phyloP scores from a whole-genome alignment of 1,140 invertebrate species.

The Drosophila tani region DNA sequence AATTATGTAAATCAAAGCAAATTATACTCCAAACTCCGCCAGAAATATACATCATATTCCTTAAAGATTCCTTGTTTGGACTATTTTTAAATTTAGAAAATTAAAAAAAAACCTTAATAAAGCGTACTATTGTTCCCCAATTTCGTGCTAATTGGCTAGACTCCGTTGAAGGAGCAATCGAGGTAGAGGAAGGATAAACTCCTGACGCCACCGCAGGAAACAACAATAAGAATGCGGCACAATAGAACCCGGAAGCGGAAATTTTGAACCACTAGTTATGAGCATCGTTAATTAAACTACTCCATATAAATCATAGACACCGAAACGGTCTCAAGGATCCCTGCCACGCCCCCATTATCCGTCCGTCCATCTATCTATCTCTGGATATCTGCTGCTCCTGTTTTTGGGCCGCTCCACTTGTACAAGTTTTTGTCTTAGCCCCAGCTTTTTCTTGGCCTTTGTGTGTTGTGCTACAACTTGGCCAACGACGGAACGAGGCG shows the following conservation, averaged over 20 bases:
- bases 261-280: constrained; percentile 50
- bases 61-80: too few relatives aligned
- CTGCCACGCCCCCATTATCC: constrained; percentile 22
- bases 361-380: constrained; percentile 25
- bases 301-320: constrained; percentile 38
- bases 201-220: neutral
- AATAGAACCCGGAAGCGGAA: constrained; percentile 23
- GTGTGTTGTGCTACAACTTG: constrained; percentile 34
- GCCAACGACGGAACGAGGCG: neutral
- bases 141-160: constrained; percentile 20
- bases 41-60: too few relatives aligned
- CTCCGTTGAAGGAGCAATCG: neutral
- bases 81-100: neutral
- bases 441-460: constrained; percentile 49
- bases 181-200: neutral
- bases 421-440: constrained; percentile 40
- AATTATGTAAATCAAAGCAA: too few relatives aligned
- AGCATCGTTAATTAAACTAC: constrained; percentile 52
- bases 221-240: constrained; percentile 26
- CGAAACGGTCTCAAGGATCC: constrained; percentile 1
- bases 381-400: constrained; percentile 19
- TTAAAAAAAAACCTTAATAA: neutral
- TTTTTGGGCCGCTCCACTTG: constrained; percentile 37
- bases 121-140: constrained; percentile 4
- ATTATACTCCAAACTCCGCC: too few relatives aligned